Evolutionary conservation across 2,888 invertebrate species (phyloP).

Genomic region (Diarsia dahlii): DNA sequence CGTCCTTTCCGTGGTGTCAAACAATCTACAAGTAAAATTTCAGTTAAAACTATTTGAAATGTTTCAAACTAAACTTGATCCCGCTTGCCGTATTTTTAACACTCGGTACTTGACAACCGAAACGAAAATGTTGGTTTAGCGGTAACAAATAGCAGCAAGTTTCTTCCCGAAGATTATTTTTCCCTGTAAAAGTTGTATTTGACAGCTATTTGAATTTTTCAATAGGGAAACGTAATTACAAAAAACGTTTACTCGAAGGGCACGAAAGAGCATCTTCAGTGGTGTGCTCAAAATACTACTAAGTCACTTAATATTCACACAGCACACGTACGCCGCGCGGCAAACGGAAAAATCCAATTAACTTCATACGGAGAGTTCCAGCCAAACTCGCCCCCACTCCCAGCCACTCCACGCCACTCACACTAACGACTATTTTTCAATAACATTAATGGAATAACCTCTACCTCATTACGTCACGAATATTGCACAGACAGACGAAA

Average conservation of each 20-base stretch:
- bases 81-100: conserved; percentile 53
- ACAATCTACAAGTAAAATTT: conserved; percentile 62
- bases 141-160: conserved; percentile 8
- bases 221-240: conserved; percentile 36
- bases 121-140: conserved; percentile 32
- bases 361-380: conserved; percentile 85
- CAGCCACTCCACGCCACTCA: conserved; percentile 75
- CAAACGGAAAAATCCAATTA: conserved; percentile 90
- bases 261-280: conserved; percentile 65
- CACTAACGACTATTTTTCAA: conserved; percentile 85
- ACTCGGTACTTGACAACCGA: conserved; percentile 17
- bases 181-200: neutral
- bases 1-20: conserved; percentile 54
- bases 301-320: conserved; percentile 85
- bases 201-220: conserved; percentile 16
- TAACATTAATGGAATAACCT: conserved; percentile 83
- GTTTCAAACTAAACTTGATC: conserved; percentile 54
- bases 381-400: conserved; percentile 73
- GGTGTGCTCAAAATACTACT: conserved; percentile 79
- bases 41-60: conserved; percentile 61
- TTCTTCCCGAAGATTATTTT: neutral
- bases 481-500: conserved; percentile 64
- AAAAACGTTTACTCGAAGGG: conserved; percentile 44
- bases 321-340: conserved; percentile 82
- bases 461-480: conserved; percentile 72